A percentile compares a stretch with the other conserved stretches of the same genome.
Conservation (phyloP, 2,113 vertebrate species). For the Alosa alosa region DNA sequence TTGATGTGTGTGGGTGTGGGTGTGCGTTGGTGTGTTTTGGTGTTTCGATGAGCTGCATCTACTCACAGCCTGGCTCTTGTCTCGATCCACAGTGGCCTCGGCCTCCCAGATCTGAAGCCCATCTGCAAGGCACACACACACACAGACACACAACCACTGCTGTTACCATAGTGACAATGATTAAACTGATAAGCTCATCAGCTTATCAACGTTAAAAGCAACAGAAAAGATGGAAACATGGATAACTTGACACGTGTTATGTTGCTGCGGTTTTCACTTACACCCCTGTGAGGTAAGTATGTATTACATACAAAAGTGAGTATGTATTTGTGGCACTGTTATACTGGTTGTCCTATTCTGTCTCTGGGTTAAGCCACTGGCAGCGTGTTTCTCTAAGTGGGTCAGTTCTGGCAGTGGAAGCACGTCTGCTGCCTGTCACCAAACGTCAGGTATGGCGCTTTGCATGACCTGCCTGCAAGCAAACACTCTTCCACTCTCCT, state of each 20-base stretch:
- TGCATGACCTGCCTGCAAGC: not conserved
- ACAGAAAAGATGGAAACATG: not conserved
- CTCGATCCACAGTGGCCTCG: constrained; percentile 90
- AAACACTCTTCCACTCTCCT: not conserved
- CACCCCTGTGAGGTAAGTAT: no score
- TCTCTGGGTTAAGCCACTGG: not conserved
- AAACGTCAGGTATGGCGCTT: not conserved
- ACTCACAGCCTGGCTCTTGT: constrained; percentile 94
- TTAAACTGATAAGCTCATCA: not conserved
- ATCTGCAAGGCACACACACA: constrained; percentile 75
- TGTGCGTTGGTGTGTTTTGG: not conserved
- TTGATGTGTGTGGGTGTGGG: not conserved
- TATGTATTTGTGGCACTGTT: not conserved
- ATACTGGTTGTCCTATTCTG: not conserved
- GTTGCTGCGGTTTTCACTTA: not conserved
- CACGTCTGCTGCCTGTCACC: not conserved
- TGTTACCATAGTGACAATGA: not conserved
- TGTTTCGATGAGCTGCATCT: not conserved
- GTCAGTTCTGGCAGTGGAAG: not conserved
- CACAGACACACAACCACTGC: constrained; percentile 49
- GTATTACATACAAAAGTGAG: not conserved
- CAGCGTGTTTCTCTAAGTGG: not conserved
- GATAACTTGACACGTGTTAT: not conserved
- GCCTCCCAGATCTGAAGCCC: constrained; percentile 94
- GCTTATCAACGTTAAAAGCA: not conserved